Percentiles rank a stretch among this genome's conserved stretches.
phyloP scores from a whole-genome alignment of 2,113 vertebrate genomes.

The Pholis gunnellus region DNA sequence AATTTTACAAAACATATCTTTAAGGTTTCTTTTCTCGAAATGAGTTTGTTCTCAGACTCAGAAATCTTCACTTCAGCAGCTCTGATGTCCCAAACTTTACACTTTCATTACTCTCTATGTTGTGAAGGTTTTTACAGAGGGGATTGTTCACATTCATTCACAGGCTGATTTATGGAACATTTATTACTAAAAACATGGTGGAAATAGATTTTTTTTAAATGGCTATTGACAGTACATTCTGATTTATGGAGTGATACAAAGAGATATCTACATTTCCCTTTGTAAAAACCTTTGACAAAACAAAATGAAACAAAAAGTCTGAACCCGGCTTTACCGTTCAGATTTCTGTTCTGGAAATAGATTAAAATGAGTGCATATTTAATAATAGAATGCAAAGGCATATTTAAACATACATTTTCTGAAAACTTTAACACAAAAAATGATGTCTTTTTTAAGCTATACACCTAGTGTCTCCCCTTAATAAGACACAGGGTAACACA shows the following conservation, averaged over 20 bases:
- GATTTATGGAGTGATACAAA: no score
- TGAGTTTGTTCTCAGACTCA: background rate
- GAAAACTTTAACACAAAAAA: no score
- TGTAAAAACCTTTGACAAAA: background rate
- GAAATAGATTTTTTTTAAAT: background rate
- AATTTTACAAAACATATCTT: no score
- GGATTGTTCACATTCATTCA: background rate
- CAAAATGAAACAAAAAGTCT: background rate
- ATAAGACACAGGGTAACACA: conserved; percentile 48
- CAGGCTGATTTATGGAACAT: no score
- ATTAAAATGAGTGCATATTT: background rate
- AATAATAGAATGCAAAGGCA: no score
- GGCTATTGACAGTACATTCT: no score
- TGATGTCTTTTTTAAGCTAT: background rate
- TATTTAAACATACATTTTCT: no score
- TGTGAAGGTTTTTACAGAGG: background rate
- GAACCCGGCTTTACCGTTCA: background rate
- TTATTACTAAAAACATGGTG: background rate
- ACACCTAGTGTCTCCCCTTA: background rate
- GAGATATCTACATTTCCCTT: no score
- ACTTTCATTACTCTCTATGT: background rate
- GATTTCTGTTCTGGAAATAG: background rate
- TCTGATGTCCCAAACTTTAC: background rate
- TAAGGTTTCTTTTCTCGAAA: background rate
- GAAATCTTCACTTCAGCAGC: background rate